Percentiles rank a stretch among this genome's conserved stretches.
These are phyloP conservation scores for Orbicella faveolata DNA, from an alignment of 64 coral and sea anemone genomes.

Conservation along the genomic window DNA sequence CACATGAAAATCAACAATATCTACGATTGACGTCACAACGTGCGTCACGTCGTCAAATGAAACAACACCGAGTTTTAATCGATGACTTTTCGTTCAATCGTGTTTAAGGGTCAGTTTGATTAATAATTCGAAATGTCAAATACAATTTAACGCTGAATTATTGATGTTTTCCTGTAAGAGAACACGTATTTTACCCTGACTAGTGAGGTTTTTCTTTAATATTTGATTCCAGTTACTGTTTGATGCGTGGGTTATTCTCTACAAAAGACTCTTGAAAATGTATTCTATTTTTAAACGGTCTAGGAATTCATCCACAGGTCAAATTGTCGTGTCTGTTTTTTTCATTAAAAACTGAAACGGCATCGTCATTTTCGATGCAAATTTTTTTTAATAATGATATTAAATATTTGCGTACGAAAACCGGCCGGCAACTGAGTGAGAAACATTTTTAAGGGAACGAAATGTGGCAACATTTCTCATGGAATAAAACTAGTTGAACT, in stretches of 20 bases:
- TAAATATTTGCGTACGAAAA: background rate
- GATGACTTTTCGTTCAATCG: background rate
- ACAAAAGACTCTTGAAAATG: no score
- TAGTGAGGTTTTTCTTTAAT: background rate
- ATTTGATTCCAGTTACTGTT: no score
- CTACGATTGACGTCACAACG: background rate
- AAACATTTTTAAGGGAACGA: background rate
- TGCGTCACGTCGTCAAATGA: conserved; percentile 7
- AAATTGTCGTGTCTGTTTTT: background rate
- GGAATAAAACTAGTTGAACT: no score
- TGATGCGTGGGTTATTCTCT: no score
- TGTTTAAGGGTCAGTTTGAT: background rate
- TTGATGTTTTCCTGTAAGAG: background rate
- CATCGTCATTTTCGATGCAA: background rate
- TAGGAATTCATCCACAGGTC: no score
- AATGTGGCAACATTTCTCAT: no score
- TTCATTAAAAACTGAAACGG: background rate
- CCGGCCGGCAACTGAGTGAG: background rate
- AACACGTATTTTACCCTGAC: background rate
- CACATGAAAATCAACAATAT: background rate
- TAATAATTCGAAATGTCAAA: background rate
- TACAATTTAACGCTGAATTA: background rate
- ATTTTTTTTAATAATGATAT: background rate
- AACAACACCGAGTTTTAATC: background rate
- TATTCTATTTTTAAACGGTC: no score